Base-by-base conservation (phyloP, 2,797 vertebrate genomes). In the Spatula versicolor region DNA sequence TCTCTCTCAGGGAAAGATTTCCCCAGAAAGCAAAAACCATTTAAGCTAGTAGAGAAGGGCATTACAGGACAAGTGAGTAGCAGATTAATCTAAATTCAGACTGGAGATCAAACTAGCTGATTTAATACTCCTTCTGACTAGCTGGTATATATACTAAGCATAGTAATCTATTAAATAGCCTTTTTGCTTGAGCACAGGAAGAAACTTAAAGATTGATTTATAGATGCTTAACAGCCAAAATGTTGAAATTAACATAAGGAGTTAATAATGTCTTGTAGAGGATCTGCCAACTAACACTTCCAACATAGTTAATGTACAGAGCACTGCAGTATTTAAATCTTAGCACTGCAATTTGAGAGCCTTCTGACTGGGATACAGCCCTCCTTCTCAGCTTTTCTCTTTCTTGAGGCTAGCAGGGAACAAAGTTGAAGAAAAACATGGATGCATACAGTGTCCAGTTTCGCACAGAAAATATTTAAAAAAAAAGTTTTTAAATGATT, bases 261-360 rank as follows among this genome's bases (percentile, higher is more conserved):
- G 67, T 91, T 92, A 88, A 85, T 77, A 85, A 90, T 35, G 19
- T 31, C n/a, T 86, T 64, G 60, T 33, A 59, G 56, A 54, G 72
- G 63, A 86, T 91, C 67, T 86, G 71, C 83, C 83, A 90, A 5
- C 41, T 63, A 88, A 52, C 48, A 50, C 84, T 93, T 88, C 71
- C 54, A 52, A 66, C 33, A 7, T 8, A 55, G 52, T 43, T 85
- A 77, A 58, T 33, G 14, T 41, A 60, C 20, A 77, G 67, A 93
- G 17, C 21, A 33, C 39, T 67, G 41, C 48, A 86, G 56, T 19
- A 1, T 83, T 92, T 90, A 48, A 84, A 68, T 79, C 11, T 56
- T 86, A 84, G 59, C 59, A 6, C 31, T 46, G 2, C 35, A 45
- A 73, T 81, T 83, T 73, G 45, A 90, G 66, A 84, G 45, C 48